Conservation (phyloP, 2,797 vertebrate genomes). For the Graptemys geographica region DNA sequence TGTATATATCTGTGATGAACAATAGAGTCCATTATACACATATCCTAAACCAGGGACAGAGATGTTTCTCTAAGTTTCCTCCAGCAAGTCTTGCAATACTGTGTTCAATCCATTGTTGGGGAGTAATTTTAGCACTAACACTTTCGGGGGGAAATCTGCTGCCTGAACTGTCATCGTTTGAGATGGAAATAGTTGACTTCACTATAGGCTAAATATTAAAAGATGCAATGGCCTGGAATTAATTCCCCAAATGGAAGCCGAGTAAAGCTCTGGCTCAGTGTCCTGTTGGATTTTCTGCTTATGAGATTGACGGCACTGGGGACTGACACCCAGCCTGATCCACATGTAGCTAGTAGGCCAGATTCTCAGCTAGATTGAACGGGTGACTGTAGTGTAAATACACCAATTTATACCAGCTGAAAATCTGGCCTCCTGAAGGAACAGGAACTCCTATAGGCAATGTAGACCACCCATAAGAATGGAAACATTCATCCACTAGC, state of each 20-base stretch:
- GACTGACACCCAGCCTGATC: neutral
- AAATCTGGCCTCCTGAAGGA: neutral
- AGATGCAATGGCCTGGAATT: neutral
- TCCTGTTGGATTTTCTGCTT: neutral
- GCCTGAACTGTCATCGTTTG: neutral
- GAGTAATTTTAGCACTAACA: neutral
- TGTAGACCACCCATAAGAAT: neutral
- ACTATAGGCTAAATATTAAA: neutral
- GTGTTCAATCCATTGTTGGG: neutral
- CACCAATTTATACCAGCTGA: neutral
- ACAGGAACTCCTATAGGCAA: neutral
- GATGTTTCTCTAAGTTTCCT: neutral
- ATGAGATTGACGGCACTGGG: neutral
- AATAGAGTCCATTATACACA: neutral
- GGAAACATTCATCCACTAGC: neutral
- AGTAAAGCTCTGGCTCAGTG: too few species aligned
- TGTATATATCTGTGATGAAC: neutral
- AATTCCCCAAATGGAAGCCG: neutral
- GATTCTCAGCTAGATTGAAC: neutral
- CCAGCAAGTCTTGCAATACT: neutral
- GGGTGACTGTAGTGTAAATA: neutral
- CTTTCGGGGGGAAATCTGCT: neutral
- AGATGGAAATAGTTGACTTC: conserved; percentile 5
- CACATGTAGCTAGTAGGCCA: neutral
- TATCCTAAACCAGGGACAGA: neutral